phyloP scores from a whole-genome alignment of 1,140 invertebrate species.

The Drosophila mayri region DNA sequence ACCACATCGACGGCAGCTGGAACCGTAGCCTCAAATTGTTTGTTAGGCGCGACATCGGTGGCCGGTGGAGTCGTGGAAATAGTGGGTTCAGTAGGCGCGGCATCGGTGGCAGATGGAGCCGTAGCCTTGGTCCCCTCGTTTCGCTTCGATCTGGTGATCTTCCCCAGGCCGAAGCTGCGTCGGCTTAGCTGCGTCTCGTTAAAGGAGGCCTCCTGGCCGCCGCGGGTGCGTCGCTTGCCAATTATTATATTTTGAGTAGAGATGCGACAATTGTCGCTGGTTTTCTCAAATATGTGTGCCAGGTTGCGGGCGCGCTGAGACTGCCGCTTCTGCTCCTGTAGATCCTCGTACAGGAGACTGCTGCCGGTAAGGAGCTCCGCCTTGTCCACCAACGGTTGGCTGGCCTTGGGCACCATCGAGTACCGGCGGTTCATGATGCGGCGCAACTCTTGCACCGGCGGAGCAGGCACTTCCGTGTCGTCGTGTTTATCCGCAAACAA shows the following conservation, averaged over 20 bases:
- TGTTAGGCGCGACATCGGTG: neutral
- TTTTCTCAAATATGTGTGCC: slow-evolving; percentile 64
- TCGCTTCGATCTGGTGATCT: neutral
- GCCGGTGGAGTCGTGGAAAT: neutral
- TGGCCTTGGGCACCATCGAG: slow-evolving; percentile 57
- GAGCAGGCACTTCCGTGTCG: neutral
- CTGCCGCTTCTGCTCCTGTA: slow-evolving; percentile 5
- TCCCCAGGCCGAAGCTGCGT: slow-evolving; percentile 34
- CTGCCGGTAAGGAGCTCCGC: slow-evolving; percentile 15
- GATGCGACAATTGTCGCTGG: slow-evolving; percentile 68
- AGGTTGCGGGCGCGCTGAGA: slow-evolving; percentile 9
- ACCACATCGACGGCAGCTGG: neutral
- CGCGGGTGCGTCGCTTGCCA: slow-evolving; percentile 67
- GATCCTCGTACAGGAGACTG: slow-evolving; percentile 29
- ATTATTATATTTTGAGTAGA: slow-evolving; percentile 76
- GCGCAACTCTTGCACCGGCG: neutral
- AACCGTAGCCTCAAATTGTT: neutral
- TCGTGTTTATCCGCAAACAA: neutral
- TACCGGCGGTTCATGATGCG: slow-evolving; percentile 53
- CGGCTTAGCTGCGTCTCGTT: slow-evolving; percentile 62
- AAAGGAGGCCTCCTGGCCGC: slow-evolving; percentile 28
- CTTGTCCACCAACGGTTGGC: slow-evolving; percentile 55
- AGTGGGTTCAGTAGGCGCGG: neutral
- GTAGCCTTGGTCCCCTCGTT: neutral
- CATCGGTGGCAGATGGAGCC: neutral